A percentile compares a stretch with the other conserved stretches of the same genome.
Evolutionary conservation across 2,888 invertebrate species (phyloP).

Genomic region (Tachina grossa): DNA sequence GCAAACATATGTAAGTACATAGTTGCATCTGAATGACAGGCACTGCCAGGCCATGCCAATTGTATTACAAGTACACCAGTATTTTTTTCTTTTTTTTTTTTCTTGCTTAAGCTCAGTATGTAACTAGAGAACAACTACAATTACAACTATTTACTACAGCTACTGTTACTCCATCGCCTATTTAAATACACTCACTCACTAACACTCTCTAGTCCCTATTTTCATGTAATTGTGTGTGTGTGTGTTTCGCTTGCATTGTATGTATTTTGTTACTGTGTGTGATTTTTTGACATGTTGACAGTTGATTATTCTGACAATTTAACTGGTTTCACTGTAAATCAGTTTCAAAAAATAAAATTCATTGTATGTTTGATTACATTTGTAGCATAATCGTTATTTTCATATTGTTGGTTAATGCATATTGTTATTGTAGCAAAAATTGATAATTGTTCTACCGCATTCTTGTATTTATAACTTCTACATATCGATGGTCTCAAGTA

Average conservation of each 20-base stretch:
- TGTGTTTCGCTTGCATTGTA: conserved; percentile 7
- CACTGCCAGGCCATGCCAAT: conserved; percentile 49
- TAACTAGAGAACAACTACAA: conserved; percentile 18
- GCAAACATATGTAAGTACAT: not conserved
- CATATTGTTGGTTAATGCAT: conserved; percentile 41
- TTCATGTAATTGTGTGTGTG: not conserved
- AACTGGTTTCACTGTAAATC: conserved; percentile 82
- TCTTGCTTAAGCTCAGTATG: not conserved
- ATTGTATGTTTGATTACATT: conserved; percentile 10
- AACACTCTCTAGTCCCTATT: not conserved
- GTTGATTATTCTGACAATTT: conserved; percentile 82
- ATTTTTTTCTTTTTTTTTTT: conserved; percentile 3
- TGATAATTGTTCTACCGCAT: conserved; percentile 65
- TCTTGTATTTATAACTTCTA: conserved; percentile 10
- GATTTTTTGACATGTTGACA: conserved; percentile 81
- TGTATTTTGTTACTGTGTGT: conserved; percentile 55
- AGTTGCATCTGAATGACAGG: conserved; percentile 51
- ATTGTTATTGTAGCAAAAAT: conserved; percentile 49
- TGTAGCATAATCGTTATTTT: conserved; percentile 55
- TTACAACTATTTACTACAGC: conserved; percentile 25
- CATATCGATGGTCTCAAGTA: no score
- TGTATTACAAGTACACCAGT: conserved; percentile 30
- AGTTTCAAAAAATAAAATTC: conserved; percentile 75
- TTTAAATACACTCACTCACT: conserved; percentile 2
- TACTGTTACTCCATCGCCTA: conserved; percentile 39